A percentile compares a stretch with the other conserved stretches of the same genome.
Evolutionary conservation across 2,888 invertebrate genomes (phyloP).

Genomic region (Drosophila monieri): DNA sequence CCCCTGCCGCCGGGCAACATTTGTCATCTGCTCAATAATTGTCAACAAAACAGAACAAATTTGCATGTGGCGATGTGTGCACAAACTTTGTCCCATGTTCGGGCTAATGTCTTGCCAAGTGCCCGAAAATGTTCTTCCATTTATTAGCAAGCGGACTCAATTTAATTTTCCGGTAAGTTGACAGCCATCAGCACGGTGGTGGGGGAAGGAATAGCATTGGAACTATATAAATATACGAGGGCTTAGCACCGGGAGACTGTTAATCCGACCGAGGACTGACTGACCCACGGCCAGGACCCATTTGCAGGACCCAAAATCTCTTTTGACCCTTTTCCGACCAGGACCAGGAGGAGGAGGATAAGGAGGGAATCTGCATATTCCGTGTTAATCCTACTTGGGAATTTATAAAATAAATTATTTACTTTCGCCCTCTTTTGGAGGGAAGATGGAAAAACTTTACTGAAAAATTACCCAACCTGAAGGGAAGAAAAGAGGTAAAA

Average conservation of each 20-base stretch:
- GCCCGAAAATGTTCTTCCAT: conserved; percentile 65
- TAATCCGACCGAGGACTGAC: conserved; percentile 66
- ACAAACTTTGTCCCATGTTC: conserved; percentile 24
- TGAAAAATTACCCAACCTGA: conserved; percentile 58
- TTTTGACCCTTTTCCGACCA: conserved; percentile 36
- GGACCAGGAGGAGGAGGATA: conserved; percentile 8
- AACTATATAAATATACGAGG: conserved; percentile 69
- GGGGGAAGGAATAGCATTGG: conserved; percentile 9
- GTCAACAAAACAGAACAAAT: conserved; percentile 43
- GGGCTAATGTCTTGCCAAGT: conserved; percentile 60
- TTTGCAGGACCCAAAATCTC: conserved; percentile 40
- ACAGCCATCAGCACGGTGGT: conserved; percentile 28
- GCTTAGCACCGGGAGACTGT: conserved; percentile 69
- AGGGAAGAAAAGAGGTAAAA: conserved; percentile 7
- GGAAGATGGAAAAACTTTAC: conserved; percentile 46
- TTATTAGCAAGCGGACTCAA: conserved; percentile 70
- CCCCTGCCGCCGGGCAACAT: conserved; percentile 36
- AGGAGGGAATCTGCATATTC: conserved; percentile 72
- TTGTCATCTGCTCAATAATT: conserved; percentile 71
- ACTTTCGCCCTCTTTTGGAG: conserved; percentile 43
- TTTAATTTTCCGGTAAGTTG: conserved; percentile 68
- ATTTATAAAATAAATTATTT: conserved; percentile 79
- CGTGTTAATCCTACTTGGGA: conserved; percentile 77
- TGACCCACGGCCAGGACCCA: conserved; percentile 59
- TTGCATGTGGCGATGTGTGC: conserved; percentile 27